Base-by-base conservation (phyloP, 92 coral and sea anemone genomes). In the Micromussa lordhowensis region DNA sequence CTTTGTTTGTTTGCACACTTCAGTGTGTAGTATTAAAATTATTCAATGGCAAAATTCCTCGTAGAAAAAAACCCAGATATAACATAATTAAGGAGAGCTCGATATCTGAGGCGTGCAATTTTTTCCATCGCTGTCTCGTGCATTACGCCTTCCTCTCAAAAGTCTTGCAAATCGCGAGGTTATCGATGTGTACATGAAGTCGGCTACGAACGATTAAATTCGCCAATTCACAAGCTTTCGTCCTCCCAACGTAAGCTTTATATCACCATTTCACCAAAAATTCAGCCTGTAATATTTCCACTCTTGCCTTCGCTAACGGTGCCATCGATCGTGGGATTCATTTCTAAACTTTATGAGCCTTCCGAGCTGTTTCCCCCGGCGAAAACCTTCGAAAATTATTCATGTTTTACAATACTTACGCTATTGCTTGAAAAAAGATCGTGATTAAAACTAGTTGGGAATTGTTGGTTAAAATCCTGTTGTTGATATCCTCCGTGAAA, bases 401-500 rank as follows among this genome's bases (percentile, higher is more conserved):
- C 21, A 35, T 7, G 22, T 1, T 18, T 19, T 5, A 34, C 19
- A 22, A 22, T 73, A 83, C 86, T 83, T 53, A 83, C 86, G 61
- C 16, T 57, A 12, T 40, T 71, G 68, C 66, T 64, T 40, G 49
- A 30, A 11, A 24, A 26, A 30, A 49, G 78, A 32, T 18, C 18
- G 53, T 26, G 48, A 26, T 49, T 53, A 51, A 83, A 32, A 51
- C 51, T 18, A 22, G 77, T 8, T 29, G 34, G 49, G 35, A 64
- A 22, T 34, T 24, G 58, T 54, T 34, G 68, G 55, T 73, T 73
- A 57, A 57, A 74, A 34, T 55, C 30, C 34, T 26, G 81, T 0
- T n/a, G 88, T 28, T 73, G 80, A 57, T 14, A 55, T 21, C 28
- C 7, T 34, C 44, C 44, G 24, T 73, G 58, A n/a, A 74, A 84